phyloP scores from a whole-genome alignment of 2,113 vertebrate species.

The Toxostoma redivivum region DNA sequence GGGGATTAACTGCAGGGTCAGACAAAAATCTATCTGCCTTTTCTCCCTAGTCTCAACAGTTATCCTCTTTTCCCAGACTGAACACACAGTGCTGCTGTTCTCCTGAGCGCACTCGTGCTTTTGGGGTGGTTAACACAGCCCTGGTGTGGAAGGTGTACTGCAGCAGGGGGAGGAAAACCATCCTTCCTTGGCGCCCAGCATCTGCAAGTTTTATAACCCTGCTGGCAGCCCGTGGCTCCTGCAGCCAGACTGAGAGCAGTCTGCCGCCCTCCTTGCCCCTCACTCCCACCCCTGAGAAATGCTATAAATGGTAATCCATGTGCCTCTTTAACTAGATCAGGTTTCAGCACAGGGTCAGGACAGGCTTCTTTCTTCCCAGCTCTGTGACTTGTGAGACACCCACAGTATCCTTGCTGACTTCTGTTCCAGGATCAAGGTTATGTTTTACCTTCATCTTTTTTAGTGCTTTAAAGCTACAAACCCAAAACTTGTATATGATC shows the following conservation, averaged over 20 bases:
- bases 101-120: neutral
- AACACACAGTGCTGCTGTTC: neutral
- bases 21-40: neutral
- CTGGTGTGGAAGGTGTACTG: neutral
- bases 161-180: neutral
- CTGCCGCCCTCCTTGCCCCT: neutral
- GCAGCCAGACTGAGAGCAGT: neutral
- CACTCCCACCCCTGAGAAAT: neutral
- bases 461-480: neutral
- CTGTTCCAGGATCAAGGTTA: constrained; percentile 27
- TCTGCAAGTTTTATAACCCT: neutral
- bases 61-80: neutral
- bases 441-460: constrained; percentile 26
- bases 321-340: constrained; percentile 32
- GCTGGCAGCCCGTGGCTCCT: neutral
- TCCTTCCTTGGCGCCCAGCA: neutral
- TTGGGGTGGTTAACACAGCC: neutral
- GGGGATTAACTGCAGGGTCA: neutral
- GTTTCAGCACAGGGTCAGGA: constrained; percentile 26
- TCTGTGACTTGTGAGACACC: constrained; percentile 13
- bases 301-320: constrained; percentile 35
- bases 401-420: constrained; percentile 21
- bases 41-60: neutral
- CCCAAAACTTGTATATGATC: constrained; percentile 20
- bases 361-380: constrained; percentile 27